Evolutionary conservation across 1,140 invertebrate species (phyloP), one percentile per base, ranked within the genome.

Genomic region (Sinonovacula constricta): DNA sequence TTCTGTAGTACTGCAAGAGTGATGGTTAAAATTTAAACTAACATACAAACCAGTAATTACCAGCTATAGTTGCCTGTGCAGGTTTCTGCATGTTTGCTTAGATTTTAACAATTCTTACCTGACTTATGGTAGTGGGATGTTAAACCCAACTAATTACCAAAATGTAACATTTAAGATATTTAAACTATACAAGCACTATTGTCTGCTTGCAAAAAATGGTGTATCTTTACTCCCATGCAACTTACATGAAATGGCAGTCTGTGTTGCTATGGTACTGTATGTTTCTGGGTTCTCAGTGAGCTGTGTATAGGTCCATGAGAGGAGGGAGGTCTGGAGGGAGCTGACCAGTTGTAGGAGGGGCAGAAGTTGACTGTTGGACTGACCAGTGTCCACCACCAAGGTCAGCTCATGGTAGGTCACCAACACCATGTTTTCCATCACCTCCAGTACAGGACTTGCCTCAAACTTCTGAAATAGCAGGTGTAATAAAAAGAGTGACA

Each of bases 381-480:
- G 51, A 4, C 65, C 75, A 22, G 60, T 80, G 24, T 72, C 66
- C 31, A 81, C 62, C 28, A 82, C 70, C 5, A 69, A 34, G 15
- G 62, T 78, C 36, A 88, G 84, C 69, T 91, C 89, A 59, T 87
- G 87, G 45, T 78, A 83, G 7, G 88, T 87, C 34, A 91, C 90
- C 39, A 85, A 79, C 33, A 90, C 81, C 81, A 91, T 83, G 14
- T 87, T 90, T 65, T 87, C 86, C 87, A 91, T 87, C 53, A 91
- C 85, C 18, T 82, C 81, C 51, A 91, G 45, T 2, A 87, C 85
- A 26, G 65, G 72, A 5, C 31, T 62, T n/a, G 78, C 30, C 30
- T 88, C 83, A 79, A 87, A 89, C 31, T 85, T 71, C 89, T 90
- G 82, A 15, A 85, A 79, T 65, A 56, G 45, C 51, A 67, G 30